Evolutionary conservation across 2,797 vertebrate genomes (phyloP), one percentile per base, ranked within the genome.

Genomic region (Perdix hodgsoniae): DNA sequence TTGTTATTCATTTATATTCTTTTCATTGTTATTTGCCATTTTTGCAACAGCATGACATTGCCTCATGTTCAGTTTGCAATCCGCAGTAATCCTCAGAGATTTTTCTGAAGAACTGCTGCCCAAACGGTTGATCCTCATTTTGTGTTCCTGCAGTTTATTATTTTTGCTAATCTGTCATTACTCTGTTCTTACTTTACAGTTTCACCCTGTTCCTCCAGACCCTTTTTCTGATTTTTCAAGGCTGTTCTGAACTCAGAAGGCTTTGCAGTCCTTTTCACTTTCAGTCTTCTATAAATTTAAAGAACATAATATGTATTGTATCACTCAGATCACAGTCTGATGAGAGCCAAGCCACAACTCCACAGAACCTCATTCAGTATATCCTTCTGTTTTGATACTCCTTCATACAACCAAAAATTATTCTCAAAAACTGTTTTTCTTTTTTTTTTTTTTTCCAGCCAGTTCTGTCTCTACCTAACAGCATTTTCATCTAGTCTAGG

Each of bases 51-150:
- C 27, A 6, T 45, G n/a, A 70, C 31, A 44, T 47, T 79, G 49
- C 52, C 44, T 83, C 70, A 29, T 67, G 9, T 6, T 86, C 6
- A 1, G 9, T 83, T 88, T 61, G 31, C 52, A 92, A 85, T 50
- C 40, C 37, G 50, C 23, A 35, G 10, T 35, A 59, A 64, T 27
- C 54, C 23, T 44, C 26, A 31, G 49, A 76, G 59, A 52, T 57
- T 89, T 65, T 92, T 86, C 73, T 59, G 39, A 80, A 90, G 79
- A 91, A 81, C 14, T 83, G 5, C 39, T 91, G 29, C 35, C 42
- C 80, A 44, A 87, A 80, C 6, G 44, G 50, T 69, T 74, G 65
- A 35, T 83, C 13, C 24, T 10, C 26, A 65, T 50, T n/a, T 81
- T 21, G 0, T 50, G 37, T 75, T 83, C n/a, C 65, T 69, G 35